Conservation (phyloP, 92 coral and sea anemone species). For the Montipora capitata region DNA sequence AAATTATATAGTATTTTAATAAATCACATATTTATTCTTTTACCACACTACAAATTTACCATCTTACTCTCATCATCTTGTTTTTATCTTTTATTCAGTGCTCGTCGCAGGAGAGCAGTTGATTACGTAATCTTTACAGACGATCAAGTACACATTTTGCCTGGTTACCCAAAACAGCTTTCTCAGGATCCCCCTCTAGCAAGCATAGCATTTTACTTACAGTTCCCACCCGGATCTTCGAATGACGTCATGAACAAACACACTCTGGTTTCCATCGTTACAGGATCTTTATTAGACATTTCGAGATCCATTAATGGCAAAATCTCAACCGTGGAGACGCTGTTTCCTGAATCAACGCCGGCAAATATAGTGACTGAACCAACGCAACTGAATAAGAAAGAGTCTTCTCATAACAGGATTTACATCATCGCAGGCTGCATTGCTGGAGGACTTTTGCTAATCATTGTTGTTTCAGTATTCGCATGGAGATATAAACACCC, state of each 20-base stretch:
- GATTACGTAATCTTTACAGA: background rate
- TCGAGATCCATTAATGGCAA: constrained; percentile 8
- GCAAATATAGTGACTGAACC: background rate
- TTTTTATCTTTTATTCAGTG: background rate
- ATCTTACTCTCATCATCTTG: background rate
- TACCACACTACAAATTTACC: background rate
- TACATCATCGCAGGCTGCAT: constrained; percentile 11
- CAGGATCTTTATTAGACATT: constrained; percentile 1
- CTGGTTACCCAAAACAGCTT: background rate
- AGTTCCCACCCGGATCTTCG: background rate
- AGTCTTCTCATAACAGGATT: background rate
- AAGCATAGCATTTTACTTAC: background rate
- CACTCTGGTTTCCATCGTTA: constrained; percentile 15
- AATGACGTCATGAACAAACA: constrained; percentile 1
- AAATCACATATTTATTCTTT: too few species aligned
- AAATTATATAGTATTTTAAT: too few species aligned
- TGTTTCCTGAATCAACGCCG: constrained; percentile 1
- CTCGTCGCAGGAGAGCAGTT: constrained; percentile 21
- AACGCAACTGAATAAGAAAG: background rate
- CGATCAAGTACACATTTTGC: constrained; percentile 11
- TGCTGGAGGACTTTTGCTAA: constrained; percentile 14
- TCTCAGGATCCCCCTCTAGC: background rate
- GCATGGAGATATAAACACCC: background rate
- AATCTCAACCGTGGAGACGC: constrained; percentile 8
- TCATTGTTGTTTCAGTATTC: background rate